Evolutionary conservation across 1,140 invertebrate species (phyloP).

Genomic region (Lordiphosa stackelbergi): DNA sequence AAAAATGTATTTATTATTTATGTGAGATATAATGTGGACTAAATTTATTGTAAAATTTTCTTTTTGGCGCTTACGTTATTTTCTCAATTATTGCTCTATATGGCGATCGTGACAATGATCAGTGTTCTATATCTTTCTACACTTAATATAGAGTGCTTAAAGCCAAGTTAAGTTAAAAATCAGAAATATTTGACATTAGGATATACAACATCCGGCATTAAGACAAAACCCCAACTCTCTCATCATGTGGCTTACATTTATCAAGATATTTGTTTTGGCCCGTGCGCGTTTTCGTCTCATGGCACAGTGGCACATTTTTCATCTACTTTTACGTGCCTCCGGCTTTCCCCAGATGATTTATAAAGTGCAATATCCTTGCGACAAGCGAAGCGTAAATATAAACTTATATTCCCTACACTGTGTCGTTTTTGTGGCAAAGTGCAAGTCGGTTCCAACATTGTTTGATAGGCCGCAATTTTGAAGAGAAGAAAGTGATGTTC

Average conservation of each 20-base stretch:
- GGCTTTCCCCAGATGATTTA: constrained; percentile 51
- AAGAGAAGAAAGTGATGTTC: constrained; percentile 23
- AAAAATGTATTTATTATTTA: too few relatives aligned
- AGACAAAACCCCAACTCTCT: constrained; percentile 1
- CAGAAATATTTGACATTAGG: too few relatives aligned
- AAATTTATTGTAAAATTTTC: too few relatives aligned
- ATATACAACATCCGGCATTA: background rate
- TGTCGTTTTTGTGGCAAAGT: constrained; percentile 24
- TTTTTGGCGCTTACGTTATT: too few relatives aligned
- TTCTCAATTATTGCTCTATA: too few relatives aligned
- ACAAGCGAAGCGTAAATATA: constrained; percentile 50
- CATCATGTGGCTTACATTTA: constrained; percentile 8
- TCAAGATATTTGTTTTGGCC: constrained; percentile 33
- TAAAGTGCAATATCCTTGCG: constrained; percentile 64
- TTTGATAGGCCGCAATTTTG: constrained; percentile 54
- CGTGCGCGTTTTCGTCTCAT: constrained; percentile 4
- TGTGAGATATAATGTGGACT: too few relatives aligned
- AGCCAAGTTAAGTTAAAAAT: too few relatives aligned
- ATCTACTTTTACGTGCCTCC: constrained; percentile 26
- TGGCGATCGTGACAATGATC: too few relatives aligned
- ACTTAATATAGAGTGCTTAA: too few relatives aligned
- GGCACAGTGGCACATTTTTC: constrained; percentile 26
- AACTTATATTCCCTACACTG: constrained; percentile 31
- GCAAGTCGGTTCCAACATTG: constrained; percentile 33
- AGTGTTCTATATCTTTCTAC: too few relatives aligned